Evolutionary conservation across 1,140 invertebrate genomes (phyloP), one percentile per base, ranked within the genome.

Genomic region (Philopotamus ludificatus): DNA sequence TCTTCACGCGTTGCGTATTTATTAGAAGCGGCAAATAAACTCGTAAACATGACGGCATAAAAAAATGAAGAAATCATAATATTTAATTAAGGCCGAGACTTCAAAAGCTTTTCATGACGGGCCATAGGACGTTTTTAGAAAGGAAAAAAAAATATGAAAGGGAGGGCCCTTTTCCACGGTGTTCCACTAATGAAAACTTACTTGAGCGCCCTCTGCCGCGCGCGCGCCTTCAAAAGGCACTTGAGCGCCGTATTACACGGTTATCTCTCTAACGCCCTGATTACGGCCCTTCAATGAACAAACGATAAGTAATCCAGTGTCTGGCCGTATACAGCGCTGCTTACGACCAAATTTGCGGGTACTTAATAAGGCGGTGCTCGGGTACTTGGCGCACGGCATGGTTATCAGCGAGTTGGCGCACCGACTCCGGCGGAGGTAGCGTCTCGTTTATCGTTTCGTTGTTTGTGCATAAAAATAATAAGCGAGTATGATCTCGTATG

Each of bases 231-330:
- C 54, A 39, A 57, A 39, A 57, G 54, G 1, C 54, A 16, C 34
- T 42, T 42, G 34, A 42, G 42, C 39, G 42, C 42, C 54, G 54
- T 21, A 28, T 57, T 57, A 57, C 54, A 57, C 54, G 54, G 54
- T 57, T 57, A 57, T 57, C 54, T 57, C 54, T 57, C 34, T 57
- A 57, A 57, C 54, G 34, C 54, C 54, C 28, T 42, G 54, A 57
- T 57, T 57, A 57, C 54, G 54, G 34, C 26, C 23, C 54, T 57
- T 57, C 54, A 57, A 57, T 57, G 34, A 57, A 57, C 54, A 57
- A 28, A 57, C 54, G 54, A 57, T 57, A 57, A 57, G 54, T 57
- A 57, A 57, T 39, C 28, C 34, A 10, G n/a, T n/a, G n/a, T n/a
- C 28, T 34, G 28, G 4, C 4, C 4, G 44, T 8, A 9, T 45